Evolutionary conservation across 2,113 vertebrate species (phyloP), one percentile per base, ranked within the genome.

Genomic region (Chionis minor): DNA sequence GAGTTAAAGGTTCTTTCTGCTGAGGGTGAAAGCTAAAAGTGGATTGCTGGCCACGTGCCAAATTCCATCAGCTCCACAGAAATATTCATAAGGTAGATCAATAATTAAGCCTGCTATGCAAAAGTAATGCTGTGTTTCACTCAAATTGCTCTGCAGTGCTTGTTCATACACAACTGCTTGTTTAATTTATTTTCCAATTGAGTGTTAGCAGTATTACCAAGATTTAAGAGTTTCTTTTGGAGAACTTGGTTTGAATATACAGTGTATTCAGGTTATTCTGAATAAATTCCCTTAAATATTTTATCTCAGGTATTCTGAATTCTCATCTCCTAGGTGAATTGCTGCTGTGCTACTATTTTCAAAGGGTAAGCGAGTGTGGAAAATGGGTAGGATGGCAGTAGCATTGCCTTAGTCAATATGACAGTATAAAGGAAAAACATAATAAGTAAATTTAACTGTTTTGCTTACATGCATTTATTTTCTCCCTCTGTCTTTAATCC

Each of bases 21-120:
- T 6, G 8, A 15, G 17, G 16, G 45, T 2, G 67, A 20, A 70
- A 77, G 88, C 81, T 85, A 20, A 27, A 83, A 96, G 77, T 72
- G 58, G 67, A 44, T 66, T 15, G 0, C 35, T 91, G 96, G 88
- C 58, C 42, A 2, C 0, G 1, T 77, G 93, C 96, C 94, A 70
- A 7, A 42, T 51, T 49, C 74, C 18, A 2, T 24, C 87, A 84
- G 84, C 62, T 75, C 65, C 71, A 11, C 66, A 20, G 44, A 77
- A 92, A 90, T 70, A 65, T 66, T 93, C 67, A 28, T 22, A 4
- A 86, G 63, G 69, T 2, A n/a, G 95, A 94, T 97, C 88, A 94
- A 95, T 93, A 94, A 93, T 90, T 80, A 81, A 96, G 51, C 63
- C 75, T 1, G 8, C 74, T 62, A 7, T 81, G 82, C 95, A 49